Conservation (phyloP, 2,797 vertebrate species). For the Cossypha dichroa region DNA sequence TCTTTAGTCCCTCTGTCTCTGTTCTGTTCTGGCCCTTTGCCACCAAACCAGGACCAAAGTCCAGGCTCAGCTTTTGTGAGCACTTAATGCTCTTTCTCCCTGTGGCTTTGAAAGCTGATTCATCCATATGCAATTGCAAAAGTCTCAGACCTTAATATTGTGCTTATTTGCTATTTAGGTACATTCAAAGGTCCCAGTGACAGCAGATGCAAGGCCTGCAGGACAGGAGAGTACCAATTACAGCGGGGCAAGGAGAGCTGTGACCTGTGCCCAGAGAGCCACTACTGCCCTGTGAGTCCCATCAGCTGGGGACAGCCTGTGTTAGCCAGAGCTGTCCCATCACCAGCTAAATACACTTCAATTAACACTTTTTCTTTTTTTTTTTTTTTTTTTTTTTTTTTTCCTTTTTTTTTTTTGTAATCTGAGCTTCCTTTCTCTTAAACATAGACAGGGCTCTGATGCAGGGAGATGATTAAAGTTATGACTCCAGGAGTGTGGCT, state of each 20-base stretch:
- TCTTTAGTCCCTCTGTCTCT: background rate
- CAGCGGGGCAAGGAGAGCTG: slow-evolving; percentile 82
- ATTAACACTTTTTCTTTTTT: background rate
- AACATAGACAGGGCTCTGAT: background rate
- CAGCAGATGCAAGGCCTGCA: slow-evolving; percentile 81
- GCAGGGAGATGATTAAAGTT: background rate
- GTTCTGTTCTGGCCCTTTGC: background rate
- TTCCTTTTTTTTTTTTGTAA: background rate
- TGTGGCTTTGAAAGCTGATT: background rate
- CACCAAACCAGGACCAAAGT: background rate
- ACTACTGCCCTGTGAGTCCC: slow-evolving; percentile 90
- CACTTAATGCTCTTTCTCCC: background rate
- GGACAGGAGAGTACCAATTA: slow-evolving; percentile 83
- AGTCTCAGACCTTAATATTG: background rate
- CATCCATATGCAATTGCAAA: background rate
- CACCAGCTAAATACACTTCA: background rate
- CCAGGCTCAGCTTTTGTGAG: background rate
- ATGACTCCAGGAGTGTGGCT: background rate
- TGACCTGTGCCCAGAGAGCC: slow-evolving; percentile 85
- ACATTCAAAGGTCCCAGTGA: slow-evolving; percentile 81
- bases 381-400: background rate
- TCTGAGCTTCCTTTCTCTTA: background rate
- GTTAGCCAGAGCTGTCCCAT: background rate
- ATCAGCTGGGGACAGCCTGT: background rate
- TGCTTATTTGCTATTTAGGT: slow-evolving; percentile 71